Evolutionary conservation across 2,888 invertebrate species (phyloP).

Genomic region (Melipona beecheii): DNA sequence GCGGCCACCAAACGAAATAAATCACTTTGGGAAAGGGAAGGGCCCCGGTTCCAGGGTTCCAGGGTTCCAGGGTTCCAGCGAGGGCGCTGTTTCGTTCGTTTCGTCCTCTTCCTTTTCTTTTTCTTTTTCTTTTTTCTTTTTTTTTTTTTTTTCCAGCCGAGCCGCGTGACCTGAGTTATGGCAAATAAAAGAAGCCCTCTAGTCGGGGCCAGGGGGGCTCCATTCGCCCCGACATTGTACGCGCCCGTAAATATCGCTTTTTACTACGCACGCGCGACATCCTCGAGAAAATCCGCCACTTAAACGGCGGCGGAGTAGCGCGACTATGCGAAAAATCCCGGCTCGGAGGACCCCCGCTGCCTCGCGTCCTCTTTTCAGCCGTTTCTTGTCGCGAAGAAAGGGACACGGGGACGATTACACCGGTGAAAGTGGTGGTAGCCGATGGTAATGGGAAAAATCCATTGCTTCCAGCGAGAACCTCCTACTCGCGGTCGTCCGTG

Average conservation of each 20-base stretch:
- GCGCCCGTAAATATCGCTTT: slow-evolving; percentile 64
- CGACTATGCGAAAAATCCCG: slow-evolving; percentile 40
- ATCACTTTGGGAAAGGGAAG: slow-evolving; percentile 67
- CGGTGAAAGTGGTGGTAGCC: slow-evolving; percentile 8
- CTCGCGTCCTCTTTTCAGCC: slow-evolving; percentile 23
- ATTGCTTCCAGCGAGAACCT: neutral
- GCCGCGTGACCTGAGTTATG: slow-evolving; percentile 63
- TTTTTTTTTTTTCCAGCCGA: slow-evolving; percentile 9
- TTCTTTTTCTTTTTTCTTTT: neutral
- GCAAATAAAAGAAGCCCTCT: slow-evolving; percentile 62
- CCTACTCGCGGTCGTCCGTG: neutral
- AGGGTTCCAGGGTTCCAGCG: slow-evolving; percentile 46
- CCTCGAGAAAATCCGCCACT: slow-evolving; percentile 62
- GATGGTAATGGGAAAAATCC: slow-evolving; percentile 44
- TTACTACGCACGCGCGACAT: slow-evolving; percentile 49
- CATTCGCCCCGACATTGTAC: slow-evolving; percentile 57
- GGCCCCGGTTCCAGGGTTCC: slow-evolving; percentile 46
- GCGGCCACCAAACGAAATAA: slow-evolving; percentile 68
- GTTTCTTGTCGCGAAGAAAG: slow-evolving; percentile 33
- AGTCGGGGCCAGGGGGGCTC: slow-evolving; percentile 21
- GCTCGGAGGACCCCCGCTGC: slow-evolving; percentile 28
- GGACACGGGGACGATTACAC: slow-evolving; percentile 24
- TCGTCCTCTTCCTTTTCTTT: neutral
- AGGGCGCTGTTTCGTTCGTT: slow-evolving; percentile 49
- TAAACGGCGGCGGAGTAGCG: slow-evolving; percentile 37